Percentiles rank a stretch among this genome's conserved stretches.
phyloP scores from a whole-genome alignment of 2,888 invertebrate species.

The Cyclophora punctaria region DNA sequence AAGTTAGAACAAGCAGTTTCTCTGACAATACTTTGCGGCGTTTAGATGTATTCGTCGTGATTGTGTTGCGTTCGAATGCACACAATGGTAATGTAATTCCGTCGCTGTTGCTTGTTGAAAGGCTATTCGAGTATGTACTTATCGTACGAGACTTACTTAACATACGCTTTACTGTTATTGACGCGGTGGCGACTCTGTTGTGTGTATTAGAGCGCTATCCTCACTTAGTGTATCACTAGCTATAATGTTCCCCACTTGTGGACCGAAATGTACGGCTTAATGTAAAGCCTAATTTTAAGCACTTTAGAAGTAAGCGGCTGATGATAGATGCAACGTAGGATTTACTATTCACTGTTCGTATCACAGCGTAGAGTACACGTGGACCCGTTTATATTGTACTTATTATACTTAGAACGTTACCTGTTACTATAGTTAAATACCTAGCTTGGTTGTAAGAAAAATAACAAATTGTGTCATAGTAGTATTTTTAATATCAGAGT shows the following conservation, averaged over 20 bases:
- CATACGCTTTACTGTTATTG: too few species aligned
- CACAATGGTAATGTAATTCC: slow-evolving; percentile 7
- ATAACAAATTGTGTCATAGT: too few species aligned
- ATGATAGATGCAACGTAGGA: slow-evolving; percentile 51
- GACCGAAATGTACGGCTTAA: slow-evolving; percentile 49
- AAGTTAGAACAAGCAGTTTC: slow-evolving; percentile 37
- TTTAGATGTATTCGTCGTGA: slow-evolving; percentile 15
- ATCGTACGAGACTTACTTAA: not conserved
- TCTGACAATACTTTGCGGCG: slow-evolving; percentile 43
- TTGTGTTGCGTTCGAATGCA: slow-evolving; percentile 25
- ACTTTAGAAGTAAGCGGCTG: slow-evolving; percentile 50
- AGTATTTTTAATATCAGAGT: not conserved
- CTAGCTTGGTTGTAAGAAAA: too few species aligned
- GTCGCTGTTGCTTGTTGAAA: not conserved
- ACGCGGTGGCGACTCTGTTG: slow-evolving; percentile 1
- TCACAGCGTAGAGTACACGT: slow-evolving; percentile 19
- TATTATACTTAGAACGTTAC: too few species aligned
- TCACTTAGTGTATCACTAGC: slow-evolving; percentile 37
- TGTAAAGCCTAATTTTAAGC: slow-evolving; percentile 47
- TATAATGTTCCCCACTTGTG: slow-evolving; percentile 39
- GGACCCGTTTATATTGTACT: too few species aligned
- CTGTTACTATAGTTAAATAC: too few species aligned
- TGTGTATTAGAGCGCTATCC: slow-evolving; percentile 32
- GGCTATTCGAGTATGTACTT: too few species aligned
- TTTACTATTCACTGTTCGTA: slow-evolving; percentile 24